Evolutionary conservation across 2,797 vertebrate species (phyloP), one percentile per base, ranked within the genome.

Genomic region (Acanthurus tractus): DNA sequence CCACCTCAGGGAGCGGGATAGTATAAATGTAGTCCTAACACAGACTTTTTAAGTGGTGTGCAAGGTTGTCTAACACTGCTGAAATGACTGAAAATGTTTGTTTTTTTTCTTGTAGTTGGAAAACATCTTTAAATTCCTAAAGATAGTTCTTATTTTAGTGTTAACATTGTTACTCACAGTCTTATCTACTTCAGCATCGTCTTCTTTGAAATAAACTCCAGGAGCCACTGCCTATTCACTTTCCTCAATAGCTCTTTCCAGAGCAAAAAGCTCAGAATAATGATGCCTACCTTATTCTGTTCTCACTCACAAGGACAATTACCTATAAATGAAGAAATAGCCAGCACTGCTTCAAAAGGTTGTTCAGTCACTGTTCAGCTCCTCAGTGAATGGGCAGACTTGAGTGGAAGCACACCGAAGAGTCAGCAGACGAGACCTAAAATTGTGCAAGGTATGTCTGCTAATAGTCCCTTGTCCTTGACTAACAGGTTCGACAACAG

Each of bases 401-500:
- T 79, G 79, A 86, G 64, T 55, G 78, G 81, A 54, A 48, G 76
- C n/a, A 1, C 18, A 63, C 50, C 58, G 72, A 61, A 74, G 79
- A 73, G 70, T 82, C 78, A 63, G 78, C 63, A 81, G 72, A 77
- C 71, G 57, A 45, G 45, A 82, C 71, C 65, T 74, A 5, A 78
- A 84, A 86, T 36, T 79, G 58, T 42, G 40, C 52, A 8, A 58
- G 65, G 29, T 71, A 53, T 22, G 45, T 85, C 79, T 57, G 73
- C 74, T 74, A 77, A 83, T 77, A 81, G 79, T 72, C 83, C 71
- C 73, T 62, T 82, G 90, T 91, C 91, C 92, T 91, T 89, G 85
- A 91, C 88, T 81, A 84, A 91, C 83, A 91, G 83, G 73, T 90
- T 88, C 83, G 84, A 90, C 86, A 89, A 86, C 76, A 81, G 86